Evolutionary conservation across 2,888 invertebrate species (phyloP), one percentile per base, ranked within the genome.

Genomic region (Pyrrhia umbra): DNA sequence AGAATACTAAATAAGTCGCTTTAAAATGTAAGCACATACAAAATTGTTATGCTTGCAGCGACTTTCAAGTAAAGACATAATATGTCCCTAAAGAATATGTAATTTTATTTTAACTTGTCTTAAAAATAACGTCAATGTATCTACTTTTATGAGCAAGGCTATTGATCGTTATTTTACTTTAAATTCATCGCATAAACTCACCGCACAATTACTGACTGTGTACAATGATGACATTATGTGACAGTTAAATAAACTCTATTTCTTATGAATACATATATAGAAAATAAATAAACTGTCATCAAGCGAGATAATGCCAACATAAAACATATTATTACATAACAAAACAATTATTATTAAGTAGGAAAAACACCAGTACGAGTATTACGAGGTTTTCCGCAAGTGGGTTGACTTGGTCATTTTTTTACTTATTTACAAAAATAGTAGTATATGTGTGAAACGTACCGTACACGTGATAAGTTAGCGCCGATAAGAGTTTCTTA

Each of bases 401-500:
- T 56, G 43, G 43, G 16, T 49, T 57, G 34, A 21, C 49, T 43
- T 45, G 62, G 52, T 49, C 37, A 73, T 62, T 73, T 34, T 73
- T 56, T 68, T 34, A 58, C 39, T 58, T 68, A 68, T 74, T 74
- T 74, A 72, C 74, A 68, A 58, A 68, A 68, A 68, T 64, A 68
- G 58, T 39, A 10, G n/a, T 47, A 34, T 45, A 43, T 55, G 50
- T 50, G 54, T 62, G 76, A 76, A 62, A 63, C 77, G 74, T 66
- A 71, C 75, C 68, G 75, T 68, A 60, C 67, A 66, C 75, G 77
- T 81, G 86, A 84, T 82, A 82, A 82, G 82, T 84, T 82, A 82
- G 80, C 69, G 63, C 75, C 75, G 80, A 84, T 82, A 83, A 83
- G 84, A 83, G 85, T 85, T 82, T 84, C 85, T 87, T 85, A 88